Conservation (phyloP, 2,113 vertebrate genomes). For the Sturnira hondurensis region DNA sequence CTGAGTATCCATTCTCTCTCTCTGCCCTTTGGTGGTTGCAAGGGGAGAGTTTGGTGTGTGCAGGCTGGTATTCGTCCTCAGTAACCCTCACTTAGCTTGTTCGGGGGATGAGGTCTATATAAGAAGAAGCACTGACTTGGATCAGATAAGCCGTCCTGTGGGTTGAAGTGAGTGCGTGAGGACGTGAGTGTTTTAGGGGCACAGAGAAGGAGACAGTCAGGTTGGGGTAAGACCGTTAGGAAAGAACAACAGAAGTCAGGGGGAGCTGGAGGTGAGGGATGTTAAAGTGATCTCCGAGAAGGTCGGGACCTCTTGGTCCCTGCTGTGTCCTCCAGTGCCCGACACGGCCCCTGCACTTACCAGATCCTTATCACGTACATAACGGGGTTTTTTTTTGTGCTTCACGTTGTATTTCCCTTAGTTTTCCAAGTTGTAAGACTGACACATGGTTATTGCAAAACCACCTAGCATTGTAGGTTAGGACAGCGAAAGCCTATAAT, state of each 20-base stretch:
- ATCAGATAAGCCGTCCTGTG: neutral
- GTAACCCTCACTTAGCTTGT: neutral
- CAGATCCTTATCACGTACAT: neutral
- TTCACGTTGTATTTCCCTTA: neutral
- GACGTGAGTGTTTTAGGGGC: neutral
- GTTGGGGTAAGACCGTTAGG: neutral
- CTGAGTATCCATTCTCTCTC: neutral
- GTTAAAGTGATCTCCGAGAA: neutral
- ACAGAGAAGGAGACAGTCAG: neutral
- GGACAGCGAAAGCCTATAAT: neutral
- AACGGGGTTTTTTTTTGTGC: neutral
- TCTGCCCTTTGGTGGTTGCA: neutral
- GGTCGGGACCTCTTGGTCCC: neutral
- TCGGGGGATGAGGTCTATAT: neutral
- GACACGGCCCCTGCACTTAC: neutral
- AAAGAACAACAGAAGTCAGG: fast-evolving
- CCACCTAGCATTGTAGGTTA: no score
- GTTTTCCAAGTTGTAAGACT: neutral
- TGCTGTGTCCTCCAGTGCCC: neutral
- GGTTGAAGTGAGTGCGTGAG: neutral
- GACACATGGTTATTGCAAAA: neutral
- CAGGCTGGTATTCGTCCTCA: neutral
- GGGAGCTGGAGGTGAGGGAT: neutral
- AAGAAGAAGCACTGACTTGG: neutral
- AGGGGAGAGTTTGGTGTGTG: neutral